Evolutionary conservation across 2,797 vertebrate species (phyloP).

Genomic region (Salmo trutta): DNA sequence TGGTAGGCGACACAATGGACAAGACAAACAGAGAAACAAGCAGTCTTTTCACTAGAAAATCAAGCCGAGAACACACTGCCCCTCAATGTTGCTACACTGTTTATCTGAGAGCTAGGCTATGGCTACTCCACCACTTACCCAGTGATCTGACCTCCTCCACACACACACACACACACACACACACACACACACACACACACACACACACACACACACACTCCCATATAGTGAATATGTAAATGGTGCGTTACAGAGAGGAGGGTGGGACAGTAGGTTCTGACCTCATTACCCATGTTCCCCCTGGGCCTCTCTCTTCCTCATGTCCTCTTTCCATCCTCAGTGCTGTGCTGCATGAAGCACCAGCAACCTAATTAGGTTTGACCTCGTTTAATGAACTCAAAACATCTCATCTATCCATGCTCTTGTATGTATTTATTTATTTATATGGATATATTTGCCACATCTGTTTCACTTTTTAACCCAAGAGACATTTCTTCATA

Average conservation of each 20-base stretch:
- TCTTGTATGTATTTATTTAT: constrained; percentile 40
- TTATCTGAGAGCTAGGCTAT: not conserved
- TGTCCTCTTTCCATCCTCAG: constrained; percentile 63
- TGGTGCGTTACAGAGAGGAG: constrained; percentile 61
- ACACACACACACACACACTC: too few relatives aligned
- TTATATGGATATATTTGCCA: not conserved
- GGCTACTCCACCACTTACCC: not conserved
- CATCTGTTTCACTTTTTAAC: not conserved
- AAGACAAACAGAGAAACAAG: not conserved
- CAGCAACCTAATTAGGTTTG: constrained; percentile 79
- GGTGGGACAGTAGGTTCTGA: constrained; percentile 61
- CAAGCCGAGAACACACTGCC: not conserved
- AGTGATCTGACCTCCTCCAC: not conserved
- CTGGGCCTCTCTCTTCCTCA: constrained; percentile 59
- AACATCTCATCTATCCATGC: constrained; percentile 34
- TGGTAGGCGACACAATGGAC: not conserved
- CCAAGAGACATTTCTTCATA: not conserved
- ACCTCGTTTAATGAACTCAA: constrained; percentile 72
- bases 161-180: too few relatives aligned
- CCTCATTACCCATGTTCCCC: constrained; percentile 73
- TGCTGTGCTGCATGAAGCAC: constrained; percentile 47
- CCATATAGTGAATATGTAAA: constrained; percentile 53
- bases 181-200: too few relatives aligned
- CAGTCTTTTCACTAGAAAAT: constrained; percentile 2
- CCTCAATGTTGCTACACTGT: not conserved